Evolutionary conservation across 2,888 invertebrate species (phyloP).

Genomic region (Tortrix viridana): DNA sequence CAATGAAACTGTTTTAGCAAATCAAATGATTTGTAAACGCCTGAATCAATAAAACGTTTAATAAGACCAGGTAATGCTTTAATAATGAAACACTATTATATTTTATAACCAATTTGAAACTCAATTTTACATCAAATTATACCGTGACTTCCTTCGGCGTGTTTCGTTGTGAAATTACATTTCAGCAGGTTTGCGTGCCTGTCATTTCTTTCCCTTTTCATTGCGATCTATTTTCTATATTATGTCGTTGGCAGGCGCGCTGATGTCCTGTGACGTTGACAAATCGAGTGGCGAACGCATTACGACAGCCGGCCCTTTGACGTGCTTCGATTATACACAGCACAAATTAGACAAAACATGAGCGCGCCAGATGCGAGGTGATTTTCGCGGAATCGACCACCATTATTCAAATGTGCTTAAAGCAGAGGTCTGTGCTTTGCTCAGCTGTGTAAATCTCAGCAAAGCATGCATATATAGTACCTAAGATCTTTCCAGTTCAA

Average conservation of each 20-base stretch:
- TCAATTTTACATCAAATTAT: background rate
- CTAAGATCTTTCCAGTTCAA: too few species aligned
- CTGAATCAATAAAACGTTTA: constrained; percentile 27
- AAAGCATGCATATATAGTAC: background rate
- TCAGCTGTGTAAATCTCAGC: background rate
- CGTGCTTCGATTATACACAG: constrained; percentile 46
- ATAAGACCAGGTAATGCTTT: background rate
- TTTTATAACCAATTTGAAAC: background rate
- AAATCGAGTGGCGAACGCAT: constrained; percentile 67
- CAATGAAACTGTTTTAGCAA: constrained; percentile 33
- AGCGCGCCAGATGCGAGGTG: constrained; percentile 9
- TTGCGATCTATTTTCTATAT: constrained; percentile 38
- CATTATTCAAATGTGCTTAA: constrained; percentile 18
- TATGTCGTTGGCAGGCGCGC: constrained; percentile 61
- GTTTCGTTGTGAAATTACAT: constrained; percentile 26
- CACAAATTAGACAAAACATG: constrained; percentile 33
- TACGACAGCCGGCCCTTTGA: constrained; percentile 60
- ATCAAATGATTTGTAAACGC: constrained; percentile 24
- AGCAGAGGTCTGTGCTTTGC: background rate
- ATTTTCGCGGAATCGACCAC: constrained; percentile 26
- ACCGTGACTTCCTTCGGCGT: background rate
- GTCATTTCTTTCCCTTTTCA: constrained; percentile 33
- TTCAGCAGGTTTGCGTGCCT: constrained; percentile 28
- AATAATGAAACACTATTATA: background rate
- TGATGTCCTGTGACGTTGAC: constrained; percentile 72